Conservation (phyloP, 2,888 invertebrate species). For the Leptothorax acervorum region DNA sequence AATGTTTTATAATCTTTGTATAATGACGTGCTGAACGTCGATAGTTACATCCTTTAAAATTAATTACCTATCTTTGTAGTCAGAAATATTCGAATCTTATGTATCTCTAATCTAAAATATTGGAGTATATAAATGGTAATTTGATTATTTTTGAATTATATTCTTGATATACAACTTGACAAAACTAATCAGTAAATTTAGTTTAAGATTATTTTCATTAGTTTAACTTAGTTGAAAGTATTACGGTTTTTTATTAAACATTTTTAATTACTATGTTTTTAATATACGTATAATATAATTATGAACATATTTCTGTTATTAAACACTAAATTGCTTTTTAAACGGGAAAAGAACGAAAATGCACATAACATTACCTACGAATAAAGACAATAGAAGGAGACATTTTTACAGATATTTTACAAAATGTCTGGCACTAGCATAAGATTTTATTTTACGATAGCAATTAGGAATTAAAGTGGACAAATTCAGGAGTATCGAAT, state of each 20-base stretch:
- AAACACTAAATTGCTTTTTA: background rate
- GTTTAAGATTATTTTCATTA: background rate
- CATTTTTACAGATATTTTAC: background rate
- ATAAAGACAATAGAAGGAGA: background rate
- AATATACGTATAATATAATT: background rate
- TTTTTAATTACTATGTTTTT: background rate
- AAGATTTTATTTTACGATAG: background rate
- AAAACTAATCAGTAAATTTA: background rate
- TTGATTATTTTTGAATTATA: background rate
- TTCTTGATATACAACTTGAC: background rate
- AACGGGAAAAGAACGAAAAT: background rate
- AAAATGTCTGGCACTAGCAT: background rate
- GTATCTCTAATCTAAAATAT: background rate
- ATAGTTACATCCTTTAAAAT: background rate
- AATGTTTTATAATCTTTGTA: background rate
- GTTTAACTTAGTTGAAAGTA: background rate
- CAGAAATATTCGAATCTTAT: background rate
- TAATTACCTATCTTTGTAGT: background rate
- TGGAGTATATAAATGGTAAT: background rate
- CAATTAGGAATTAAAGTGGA: conserved; percentile 15
- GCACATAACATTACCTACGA: background rate
- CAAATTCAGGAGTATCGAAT: background rate
- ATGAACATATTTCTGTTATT: background rate
- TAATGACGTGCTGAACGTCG: background rate
- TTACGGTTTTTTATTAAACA: background rate